These are phyloP conservation scores for Creontiades dilutus DNA, from an alignment of 2,888 invertebrate species.

Conservation along the genomic window DNA sequence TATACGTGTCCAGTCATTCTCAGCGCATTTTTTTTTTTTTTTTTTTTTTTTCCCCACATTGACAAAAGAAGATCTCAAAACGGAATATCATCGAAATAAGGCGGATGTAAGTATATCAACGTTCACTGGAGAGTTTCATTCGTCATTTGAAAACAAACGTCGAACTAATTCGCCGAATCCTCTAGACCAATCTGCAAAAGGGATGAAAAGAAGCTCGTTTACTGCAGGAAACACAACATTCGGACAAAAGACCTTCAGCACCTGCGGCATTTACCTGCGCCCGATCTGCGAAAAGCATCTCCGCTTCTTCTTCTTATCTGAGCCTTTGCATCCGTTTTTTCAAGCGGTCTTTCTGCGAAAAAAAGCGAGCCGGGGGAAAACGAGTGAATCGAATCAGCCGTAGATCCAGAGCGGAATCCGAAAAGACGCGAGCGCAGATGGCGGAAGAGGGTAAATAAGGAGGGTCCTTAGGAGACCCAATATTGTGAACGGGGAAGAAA, in stretches of 20 bases:
- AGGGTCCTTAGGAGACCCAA: background rate
- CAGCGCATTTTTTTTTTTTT: no score
- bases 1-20: no score
- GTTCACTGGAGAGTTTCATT: background rate
- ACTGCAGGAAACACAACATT: background rate
- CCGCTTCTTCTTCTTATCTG: background rate
- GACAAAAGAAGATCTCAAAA: no score
- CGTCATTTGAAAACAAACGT: background rate
- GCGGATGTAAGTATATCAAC: background rate
- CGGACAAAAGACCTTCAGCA: background rate
- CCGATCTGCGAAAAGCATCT: background rate
- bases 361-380: background rate
- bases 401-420: conserved; percentile 32
- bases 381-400: conserved; percentile 19
- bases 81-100: no score
- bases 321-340: background rate
- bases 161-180: conserved; percentile 2
- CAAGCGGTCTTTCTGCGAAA: background rate
- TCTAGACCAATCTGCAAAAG: background rate
- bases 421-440: conserved; percentile 17
- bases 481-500: conserved; percentile 26
- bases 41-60: no score
- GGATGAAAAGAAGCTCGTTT: conserved; percentile 12
- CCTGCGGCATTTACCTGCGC: conserved; percentile 11
- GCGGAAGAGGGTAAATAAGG: conserved; percentile 1